Conservation (phyloP, 2,797 vertebrate species). For the Triplophysa bombifrons region DNA sequence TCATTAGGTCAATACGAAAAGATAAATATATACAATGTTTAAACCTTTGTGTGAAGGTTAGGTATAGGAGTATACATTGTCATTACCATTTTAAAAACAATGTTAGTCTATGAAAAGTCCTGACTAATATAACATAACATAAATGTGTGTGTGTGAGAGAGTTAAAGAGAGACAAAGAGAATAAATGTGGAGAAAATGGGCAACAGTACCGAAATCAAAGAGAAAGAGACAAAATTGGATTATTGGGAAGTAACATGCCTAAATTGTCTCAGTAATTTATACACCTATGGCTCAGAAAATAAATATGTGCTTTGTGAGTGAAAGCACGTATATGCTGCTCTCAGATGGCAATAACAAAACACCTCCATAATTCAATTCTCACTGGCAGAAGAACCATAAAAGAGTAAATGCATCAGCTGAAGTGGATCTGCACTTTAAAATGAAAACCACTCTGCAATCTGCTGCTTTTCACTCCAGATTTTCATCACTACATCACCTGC, state of each 20-base stretch:
- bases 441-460: constrained; percentile 32
- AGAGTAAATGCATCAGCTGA: constrained; percentile 30
- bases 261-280: constrained; percentile 18
- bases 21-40: too few relatives aligned
- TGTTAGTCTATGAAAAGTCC: not conserved
- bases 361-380: constrained; percentile 35
- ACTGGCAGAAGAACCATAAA: constrained; percentile 17
- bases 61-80: not conserved
- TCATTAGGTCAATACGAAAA: too few relatives aligned
- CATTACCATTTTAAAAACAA: not conserved
- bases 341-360: constrained; percentile 46
- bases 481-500: not conserved
- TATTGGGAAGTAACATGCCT: not conserved
- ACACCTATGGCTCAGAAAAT: constrained; percentile 11
- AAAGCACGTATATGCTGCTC: constrained; percentile 22
- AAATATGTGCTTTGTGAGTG: constrained; percentile 24
- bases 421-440: constrained; percentile 17
- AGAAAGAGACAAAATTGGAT: constrained; percentile 9
- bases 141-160: constrained; percentile 4
- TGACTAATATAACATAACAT: not conserved
- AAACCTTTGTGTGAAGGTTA: not conserved
- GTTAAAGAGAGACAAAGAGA: not conserved
- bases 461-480: constrained; percentile 12
- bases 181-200: not conserved
- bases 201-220: not conserved